Base-by-base conservation (phyloP, 2,888 invertebrate species). In the Euplexia lucipara region DNA sequence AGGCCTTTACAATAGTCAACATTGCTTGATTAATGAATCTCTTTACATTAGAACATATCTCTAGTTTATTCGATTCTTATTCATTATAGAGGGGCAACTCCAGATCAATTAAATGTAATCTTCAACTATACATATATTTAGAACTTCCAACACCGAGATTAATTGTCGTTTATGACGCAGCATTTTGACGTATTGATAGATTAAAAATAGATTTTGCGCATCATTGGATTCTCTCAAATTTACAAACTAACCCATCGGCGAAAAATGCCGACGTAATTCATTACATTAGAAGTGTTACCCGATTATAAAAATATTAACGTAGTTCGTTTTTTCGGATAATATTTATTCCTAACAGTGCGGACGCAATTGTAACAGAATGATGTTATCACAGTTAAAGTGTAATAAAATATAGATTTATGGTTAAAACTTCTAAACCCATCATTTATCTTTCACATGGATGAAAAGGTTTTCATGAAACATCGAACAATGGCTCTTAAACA, bases 141-240 rank as follows among this genome's bases (percentile, higher is more conserved):
- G 35, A 61, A n/a, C 58, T 71, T 49, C 80, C 65, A 68, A 63
- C 47, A 26, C 37, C 12, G 47, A 61, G 63, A 81, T 79, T 75
- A 67, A 75, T 57, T 59, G 60, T 62, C 32, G 20, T 56, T 79
- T 56, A 64, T 81, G 78, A 81, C 64, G 68, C 72, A 75, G 75
- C 78, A 44, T 20, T 8, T 5, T 6, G 47, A 49, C 26, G 57
- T 68, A 78, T 70, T 70, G 64, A 49, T 58, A 66, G 60, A 77
- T 77, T 73, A 69, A 58, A 68, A 68, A 80, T 80, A 74, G 70
- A 81, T 79, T 78, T 75, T 53, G 48, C 70, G 64, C 63, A 64
- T 80, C 81, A 75, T 39, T 70, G 48, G 30, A 57, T 59, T 49
- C 54, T 60, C 30, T 67, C 48, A 53, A 71, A 30, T 63, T 70